These are phyloP conservation scores for Lysiphlebus fabarum DNA, from an alignment of 1,140 invertebrate genomes.

Conservation along the genomic window DNA sequence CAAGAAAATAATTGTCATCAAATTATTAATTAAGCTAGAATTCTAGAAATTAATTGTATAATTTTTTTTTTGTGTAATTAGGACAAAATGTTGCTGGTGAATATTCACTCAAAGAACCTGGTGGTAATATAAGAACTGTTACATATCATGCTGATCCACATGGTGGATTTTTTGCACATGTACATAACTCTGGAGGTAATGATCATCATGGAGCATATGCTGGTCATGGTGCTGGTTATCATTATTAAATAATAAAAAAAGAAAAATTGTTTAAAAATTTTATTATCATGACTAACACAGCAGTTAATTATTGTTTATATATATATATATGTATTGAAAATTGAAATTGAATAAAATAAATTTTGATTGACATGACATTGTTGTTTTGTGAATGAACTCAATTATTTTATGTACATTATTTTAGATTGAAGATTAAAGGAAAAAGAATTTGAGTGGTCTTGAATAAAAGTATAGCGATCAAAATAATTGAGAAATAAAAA, in stretches of 20 bases:
- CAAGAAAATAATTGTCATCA: conserved; percentile 62
- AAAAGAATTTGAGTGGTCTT: neutral
- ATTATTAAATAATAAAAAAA: conserved; percentile 14
- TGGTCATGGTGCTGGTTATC: conserved; percentile 34
- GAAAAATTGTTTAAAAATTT: conserved; percentile 9
- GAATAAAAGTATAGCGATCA: neutral
- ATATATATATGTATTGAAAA: too few relatives aligned
- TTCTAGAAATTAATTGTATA: conserved; percentile 26
- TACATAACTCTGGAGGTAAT: conserved; percentile 64
- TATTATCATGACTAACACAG: neutral
- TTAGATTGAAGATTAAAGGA: too few relatives aligned
- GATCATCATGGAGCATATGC: conserved; percentile 47
- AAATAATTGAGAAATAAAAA: neutral
- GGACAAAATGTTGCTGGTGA: conserved; percentile 59
- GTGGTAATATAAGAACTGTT: conserved; percentile 72
- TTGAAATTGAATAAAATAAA: too few relatives aligned
- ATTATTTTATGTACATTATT: too few relatives aligned
- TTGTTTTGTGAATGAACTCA: too few relatives aligned
- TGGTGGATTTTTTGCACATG: conserved; percentile 72
- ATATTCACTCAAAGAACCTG: conserved; percentile 73
- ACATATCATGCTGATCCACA: conserved; percentile 72
- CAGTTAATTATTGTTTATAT: too few relatives aligned
- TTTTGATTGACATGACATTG: too few relatives aligned
- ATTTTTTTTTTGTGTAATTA: conserved; percentile 24
- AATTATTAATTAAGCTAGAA: conserved; percentile 42